Conservation (phyloP, 1,140 invertebrate genomes). For the Drosophila orosa region DNA sequence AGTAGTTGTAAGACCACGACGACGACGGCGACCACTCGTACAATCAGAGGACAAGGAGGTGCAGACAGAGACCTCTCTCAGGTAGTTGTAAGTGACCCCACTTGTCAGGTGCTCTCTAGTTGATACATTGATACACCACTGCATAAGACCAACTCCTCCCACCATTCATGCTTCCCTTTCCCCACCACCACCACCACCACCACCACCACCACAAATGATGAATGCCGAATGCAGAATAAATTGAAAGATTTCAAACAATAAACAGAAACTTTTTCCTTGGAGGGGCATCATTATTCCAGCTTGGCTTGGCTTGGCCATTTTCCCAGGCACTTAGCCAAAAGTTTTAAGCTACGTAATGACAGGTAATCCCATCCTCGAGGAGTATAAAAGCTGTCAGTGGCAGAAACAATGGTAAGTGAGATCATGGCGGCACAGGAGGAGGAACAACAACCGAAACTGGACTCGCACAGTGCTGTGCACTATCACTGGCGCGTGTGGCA, state of each 20-base stretch:
- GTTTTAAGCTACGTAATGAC: slow-evolving; percentile 10
- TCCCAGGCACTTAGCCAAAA: slow-evolving; percentile 39
- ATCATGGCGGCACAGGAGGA: neutral
- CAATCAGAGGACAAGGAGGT: slow-evolving; percentile 5
- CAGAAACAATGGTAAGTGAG: neutral
- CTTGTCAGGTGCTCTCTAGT: slow-evolving; percentile 28
- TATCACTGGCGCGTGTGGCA: slow-evolving; percentile 73
- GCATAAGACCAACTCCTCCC: neutral
- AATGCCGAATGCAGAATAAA: slow-evolving; percentile 33
- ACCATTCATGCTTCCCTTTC: neutral
- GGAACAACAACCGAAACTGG: neutral
- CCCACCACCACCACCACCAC: too few species aligned
- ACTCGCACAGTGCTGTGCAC: slow-evolving; percentile 56
- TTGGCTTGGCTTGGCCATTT: slow-evolving; percentile 3
- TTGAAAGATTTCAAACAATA: slow-evolving; percentile 28
- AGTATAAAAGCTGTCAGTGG: slow-evolving; percentile 3
- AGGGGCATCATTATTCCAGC: slow-evolving; percentile 6
- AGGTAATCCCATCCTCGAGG: neutral
- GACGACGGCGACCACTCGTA: neutral
- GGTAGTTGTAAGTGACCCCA: slow-evolving; percentile 11
- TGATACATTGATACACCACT: neutral
- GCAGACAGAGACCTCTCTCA: neutral
- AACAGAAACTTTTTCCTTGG: slow-evolving; percentile 20
- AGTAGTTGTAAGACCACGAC: slow-evolving; percentile 9
- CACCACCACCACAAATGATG: slow-evolving; percentile 4